Base-by-base conservation (phyloP, 1,140 invertebrate genomes). In the Lepidostoma basale region DNA sequence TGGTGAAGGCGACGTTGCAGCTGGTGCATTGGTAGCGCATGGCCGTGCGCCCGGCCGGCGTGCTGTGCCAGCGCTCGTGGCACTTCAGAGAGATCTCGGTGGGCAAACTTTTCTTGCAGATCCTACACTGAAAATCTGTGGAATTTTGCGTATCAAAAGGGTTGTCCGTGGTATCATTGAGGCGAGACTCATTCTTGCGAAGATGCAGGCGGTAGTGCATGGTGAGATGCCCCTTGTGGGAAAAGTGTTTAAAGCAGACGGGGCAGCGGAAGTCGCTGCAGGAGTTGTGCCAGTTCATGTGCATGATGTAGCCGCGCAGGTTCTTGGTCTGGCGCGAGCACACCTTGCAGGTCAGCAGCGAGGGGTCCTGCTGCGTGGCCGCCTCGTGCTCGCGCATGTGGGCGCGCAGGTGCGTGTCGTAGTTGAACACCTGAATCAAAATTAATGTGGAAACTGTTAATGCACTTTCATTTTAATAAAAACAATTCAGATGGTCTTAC, bases 241-340 rank as follows among this genome's bases (percentile, higher is more conserved):
- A 70, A 54, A 83, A 83, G 0, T 81, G 75, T 36, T 77, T 72
- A 59, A 81, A 78, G 72, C 82, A 83, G 25, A 83, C 78, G 18
- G 79, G 77, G 65, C 82, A 83, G 67, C 80, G 75, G 69, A 81
- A 82, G 74, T 81, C 79, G 25, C 79, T 78, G 68, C 72, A 78
- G 45, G 79, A 76, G 28, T 80, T 82, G 73, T 83, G 82, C 75
- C 73, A 83, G 62, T 78, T 82, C 78, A 82, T 80, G 56, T 83
- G 82, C 14, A 76, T 76, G 60, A 78, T 77, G 16, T 80, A 80
- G 4, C 81, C 81, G 12, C 82, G 78, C 3, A 83, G 68, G 63
- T 83, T 78, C 62, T 83, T 82, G 69, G 79, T 81, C 58, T 71
- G 75, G 26, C 78, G 76, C 22, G 77, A 76, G 72, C 82, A 83